phyloP scores from a whole-genome alignment of 2,797 vertebrate genomes.

The Cheirogaleus major region DNA sequence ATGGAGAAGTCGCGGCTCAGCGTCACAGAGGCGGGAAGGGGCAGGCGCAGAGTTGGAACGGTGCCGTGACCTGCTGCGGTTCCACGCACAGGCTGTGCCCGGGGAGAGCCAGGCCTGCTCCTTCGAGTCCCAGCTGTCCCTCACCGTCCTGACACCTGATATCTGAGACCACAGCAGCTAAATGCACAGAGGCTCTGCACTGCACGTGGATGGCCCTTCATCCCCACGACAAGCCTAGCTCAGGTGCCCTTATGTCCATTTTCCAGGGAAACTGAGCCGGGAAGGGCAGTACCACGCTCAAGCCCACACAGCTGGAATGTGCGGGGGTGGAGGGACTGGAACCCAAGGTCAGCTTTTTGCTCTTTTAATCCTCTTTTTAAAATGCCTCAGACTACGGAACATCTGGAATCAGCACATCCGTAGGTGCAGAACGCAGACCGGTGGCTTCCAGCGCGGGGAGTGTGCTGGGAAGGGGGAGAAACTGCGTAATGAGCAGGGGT shows the following conservation, averaged over 20 bases:
- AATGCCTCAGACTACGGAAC: neutral
- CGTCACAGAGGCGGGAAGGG: neutral
- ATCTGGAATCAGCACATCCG: neutral
- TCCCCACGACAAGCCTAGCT: rapidly evolving
- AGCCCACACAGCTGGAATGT: neutral
- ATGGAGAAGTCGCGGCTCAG: neutral
- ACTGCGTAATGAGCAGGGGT: rapidly evolving
- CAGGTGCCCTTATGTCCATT: neutral
- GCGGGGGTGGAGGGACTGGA: too few relatives aligned
- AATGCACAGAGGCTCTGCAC: rapidly evolving
- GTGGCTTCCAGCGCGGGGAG: neutral
- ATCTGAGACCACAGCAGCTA: rapidly evolving
- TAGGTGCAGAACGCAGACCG: rapidly evolving
- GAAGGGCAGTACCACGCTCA: rapidly evolving
- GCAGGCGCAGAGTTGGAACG: neutral
- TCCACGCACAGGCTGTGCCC: rapidly evolving
- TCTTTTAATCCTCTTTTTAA: neutral
- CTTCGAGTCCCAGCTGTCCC: neutral
- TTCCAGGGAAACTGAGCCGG: neutral
- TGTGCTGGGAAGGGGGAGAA: rapidly evolving
- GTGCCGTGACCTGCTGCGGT: neutral
- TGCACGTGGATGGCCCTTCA: rapidly evolving
- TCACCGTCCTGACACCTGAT: rapidly evolving
- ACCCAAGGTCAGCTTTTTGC: neutral
- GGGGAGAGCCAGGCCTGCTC: neutral